These are phyloP conservation scores for Luehdorfia chinensis DNA, from an alignment of 1,140 invertebrate species.

Conservation along the genomic window DNA sequence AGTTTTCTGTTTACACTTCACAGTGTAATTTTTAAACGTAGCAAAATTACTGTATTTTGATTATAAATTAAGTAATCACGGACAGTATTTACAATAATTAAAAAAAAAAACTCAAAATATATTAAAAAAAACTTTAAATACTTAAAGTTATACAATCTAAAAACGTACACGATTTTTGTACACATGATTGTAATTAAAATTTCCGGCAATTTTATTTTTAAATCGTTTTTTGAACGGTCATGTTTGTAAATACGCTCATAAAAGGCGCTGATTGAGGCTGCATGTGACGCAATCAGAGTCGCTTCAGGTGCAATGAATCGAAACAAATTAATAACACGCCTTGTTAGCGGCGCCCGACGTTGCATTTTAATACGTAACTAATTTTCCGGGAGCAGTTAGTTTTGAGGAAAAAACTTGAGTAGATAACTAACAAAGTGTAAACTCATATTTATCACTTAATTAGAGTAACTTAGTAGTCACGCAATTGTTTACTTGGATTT, in stretches of 20 bases:
- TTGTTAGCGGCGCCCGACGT: conserved; percentile 17
- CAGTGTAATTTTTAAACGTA: too few species aligned
- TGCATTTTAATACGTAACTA: conserved; percentile 16
- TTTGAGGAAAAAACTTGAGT: not conserved
- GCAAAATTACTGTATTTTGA: too few species aligned
- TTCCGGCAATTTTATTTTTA: conserved; percentile 10
- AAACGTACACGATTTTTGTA: too few species aligned
- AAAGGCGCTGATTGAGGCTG: conserved; percentile 28
- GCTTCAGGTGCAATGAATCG: conserved; percentile 27
- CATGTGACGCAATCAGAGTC: conserved; percentile 29
- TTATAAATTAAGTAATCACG: too few species aligned
- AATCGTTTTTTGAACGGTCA: conserved; percentile 11
- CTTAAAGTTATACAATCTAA: too few species aligned
- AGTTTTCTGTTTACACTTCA: too few species aligned
- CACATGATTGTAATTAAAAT: too few species aligned
- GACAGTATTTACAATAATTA: too few species aligned
- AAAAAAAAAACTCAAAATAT: too few species aligned
- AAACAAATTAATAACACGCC: conserved; percentile 25
- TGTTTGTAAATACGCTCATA: conserved; percentile 9
- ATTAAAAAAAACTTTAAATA: too few species aligned
- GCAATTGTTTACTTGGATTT: too few species aligned
- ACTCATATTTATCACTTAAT: not conserved
- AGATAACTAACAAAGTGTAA: not conserved
- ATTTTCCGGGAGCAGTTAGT: not conserved
- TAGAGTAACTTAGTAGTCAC: not conserved